A percentile compares a stretch with the other conserved stretches of the same genome.
Conservation (phyloP, 2,113 vertebrate species). For the Pyrgilauda ruficollis region DNA sequence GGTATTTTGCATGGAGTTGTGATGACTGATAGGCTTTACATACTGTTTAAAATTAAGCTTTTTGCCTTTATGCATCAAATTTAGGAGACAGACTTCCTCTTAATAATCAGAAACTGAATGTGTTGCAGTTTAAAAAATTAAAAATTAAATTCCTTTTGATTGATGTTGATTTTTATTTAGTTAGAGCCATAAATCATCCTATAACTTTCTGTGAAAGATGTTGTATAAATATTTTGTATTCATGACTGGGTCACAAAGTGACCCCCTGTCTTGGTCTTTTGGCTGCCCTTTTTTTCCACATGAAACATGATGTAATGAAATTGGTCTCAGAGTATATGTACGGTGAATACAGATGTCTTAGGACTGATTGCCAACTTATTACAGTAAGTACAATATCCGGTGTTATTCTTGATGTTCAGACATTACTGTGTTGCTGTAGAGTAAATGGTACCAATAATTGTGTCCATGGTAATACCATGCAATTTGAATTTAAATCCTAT, state of each 20-base stretch:
- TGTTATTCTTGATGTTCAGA: not conserved
- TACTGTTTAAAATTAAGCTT: not conserved
- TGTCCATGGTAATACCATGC: not conserved
- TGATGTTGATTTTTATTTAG: conserved; percentile 55
- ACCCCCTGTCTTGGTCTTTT: not conserved
- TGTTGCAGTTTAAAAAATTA: conserved; percentile 22
- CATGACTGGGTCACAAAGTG: not conserved
- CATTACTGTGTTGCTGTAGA: not conserved
- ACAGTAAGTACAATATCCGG: not conserved
- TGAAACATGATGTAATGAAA: conserved; percentile 26
- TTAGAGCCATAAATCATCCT: conserved; percentile 42
- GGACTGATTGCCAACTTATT: not conserved
- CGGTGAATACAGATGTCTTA: not conserved
- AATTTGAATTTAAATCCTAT: not conserved
- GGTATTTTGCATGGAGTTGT: not conserved
- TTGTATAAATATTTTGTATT: not conserved
- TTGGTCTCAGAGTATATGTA: not conserved
- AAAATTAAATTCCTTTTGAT: conserved; percentile 33
- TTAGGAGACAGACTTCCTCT: not conserved
- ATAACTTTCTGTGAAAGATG: not conserved
- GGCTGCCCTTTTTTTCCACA: not conserved
- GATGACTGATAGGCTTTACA: not conserved
- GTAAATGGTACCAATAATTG: not conserved
- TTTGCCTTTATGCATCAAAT: not conserved
- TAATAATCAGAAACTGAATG: not conserved